Base-by-base conservation (phyloP, 2,797 vertebrate species). In the Melanotaenia nigrans region DNA sequence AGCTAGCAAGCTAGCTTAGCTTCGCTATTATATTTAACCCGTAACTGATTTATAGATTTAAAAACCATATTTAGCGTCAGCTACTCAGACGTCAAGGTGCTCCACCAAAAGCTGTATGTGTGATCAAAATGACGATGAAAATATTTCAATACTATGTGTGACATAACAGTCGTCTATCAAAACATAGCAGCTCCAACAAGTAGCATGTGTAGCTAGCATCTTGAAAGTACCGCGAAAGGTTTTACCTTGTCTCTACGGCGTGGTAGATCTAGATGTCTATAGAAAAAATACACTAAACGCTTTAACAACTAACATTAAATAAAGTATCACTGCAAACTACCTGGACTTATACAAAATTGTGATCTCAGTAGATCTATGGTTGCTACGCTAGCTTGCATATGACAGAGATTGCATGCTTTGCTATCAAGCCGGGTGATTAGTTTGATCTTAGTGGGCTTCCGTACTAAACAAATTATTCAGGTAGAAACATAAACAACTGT, bases 181-280 rank as follows among this genome's bases (percentile, higher is more conserved):
- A 36, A 62, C 72, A 67, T 58, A 70, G 57, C 67, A 72, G 77
- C 86, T 86, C 78, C 36, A 47, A 76, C 35, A 40, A 76, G 54
- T 87, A 90, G 91, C 89, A 71, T 12, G 18, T 71, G 58, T 74
- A 85, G 79, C 71, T 93, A 93, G 87, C 88, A 89, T 71, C 82
- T 85, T 87, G 81, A 92, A 93, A 93, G 92, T 91, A 79, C 86
- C 92, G 92, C 92, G 89, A 90, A 92, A 88, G 82, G 65, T 65
- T 85, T 94, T 94, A 94, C 94, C 93, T 95, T 90, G 33, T 93
- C 77, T 24, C 75, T 88, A 85, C 79, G 89, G 62, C 77, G 85
- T 64, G 71, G 84, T 87, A 78, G 87, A 82, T 84, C 81, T 86
- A 79, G 77, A 66, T 77, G 85, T 80, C 62, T 83, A 75, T 77